Evolutionary conservation across 2,113 vertebrate genomes (phyloP).

Genomic region (Phrynosoma blainvillii): DNA sequence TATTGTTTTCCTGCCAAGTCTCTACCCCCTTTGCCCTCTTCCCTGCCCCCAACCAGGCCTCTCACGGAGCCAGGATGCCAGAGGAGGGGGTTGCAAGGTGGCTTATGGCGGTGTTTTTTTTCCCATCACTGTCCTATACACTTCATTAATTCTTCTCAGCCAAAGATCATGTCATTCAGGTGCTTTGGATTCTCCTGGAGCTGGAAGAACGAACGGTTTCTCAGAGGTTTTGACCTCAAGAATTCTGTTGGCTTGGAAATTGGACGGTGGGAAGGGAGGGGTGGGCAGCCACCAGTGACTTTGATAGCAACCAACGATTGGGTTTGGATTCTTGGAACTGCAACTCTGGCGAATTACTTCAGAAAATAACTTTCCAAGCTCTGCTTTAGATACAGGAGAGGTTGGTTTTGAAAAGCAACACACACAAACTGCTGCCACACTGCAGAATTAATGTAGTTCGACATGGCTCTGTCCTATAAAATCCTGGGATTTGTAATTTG

Average conservation of each 20-base stretch:
- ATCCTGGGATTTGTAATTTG: too few species aligned
- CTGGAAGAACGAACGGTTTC: constrained; percentile 66
- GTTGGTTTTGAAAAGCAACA: too few species aligned
- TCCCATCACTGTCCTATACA: constrained; percentile 76
- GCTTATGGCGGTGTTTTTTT: neutral
- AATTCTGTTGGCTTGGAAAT: constrained; percentile 8
- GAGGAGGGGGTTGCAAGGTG: constrained; percentile 44
- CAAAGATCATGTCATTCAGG: constrained; percentile 61
- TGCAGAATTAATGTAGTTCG: too few species aligned
- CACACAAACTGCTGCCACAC: too few species aligned
- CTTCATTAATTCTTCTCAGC: constrained; percentile 78
- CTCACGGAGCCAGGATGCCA: constrained; percentile 47
- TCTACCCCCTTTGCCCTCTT: constrained; percentile 47
- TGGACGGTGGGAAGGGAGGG: neutral
- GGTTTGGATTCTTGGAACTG: too few species aligned
- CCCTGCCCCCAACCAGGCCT: neutral
- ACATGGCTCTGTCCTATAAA: too few species aligned
- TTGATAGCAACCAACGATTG: too few species aligned
- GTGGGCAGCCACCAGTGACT: too few species aligned
- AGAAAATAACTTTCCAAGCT: too few species aligned
- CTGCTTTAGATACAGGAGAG: too few species aligned
- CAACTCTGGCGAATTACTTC: too few species aligned
- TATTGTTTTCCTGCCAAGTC: constrained; percentile 72
- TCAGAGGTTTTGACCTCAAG: constrained; percentile 60
- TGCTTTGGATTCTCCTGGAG: constrained; percentile 49